Evolutionary conservation across 2,888 invertebrate genomes (phyloP), one percentile per base, ranked within the genome.

Genomic region (Acanthosepion pharaonis): DNA sequence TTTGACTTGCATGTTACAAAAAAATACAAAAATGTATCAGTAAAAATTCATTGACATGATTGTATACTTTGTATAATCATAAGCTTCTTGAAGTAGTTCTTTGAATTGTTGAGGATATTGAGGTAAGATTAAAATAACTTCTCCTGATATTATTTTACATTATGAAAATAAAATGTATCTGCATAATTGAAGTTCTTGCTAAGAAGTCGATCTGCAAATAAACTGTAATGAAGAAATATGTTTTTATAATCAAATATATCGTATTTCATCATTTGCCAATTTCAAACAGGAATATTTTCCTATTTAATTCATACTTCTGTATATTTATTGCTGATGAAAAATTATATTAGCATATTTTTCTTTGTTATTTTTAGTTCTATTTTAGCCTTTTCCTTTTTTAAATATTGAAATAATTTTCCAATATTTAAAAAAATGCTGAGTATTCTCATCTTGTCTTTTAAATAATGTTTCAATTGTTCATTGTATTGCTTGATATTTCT

Each of bases 31-130:
- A 78, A 78, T n/a, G 78, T 78, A 9, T n/a, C 28, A n/a, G 28
- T 78, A 78, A 78, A 78, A 78, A 78, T 78, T 78, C n/a, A n/a
- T n/a, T 78, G 78, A n/a, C 78, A 78, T n/a, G 78, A 78, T 78
- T 78, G 78, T 78, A 64, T 64, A 64, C 9, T 64, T 64, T 64
- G 64, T 64, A 78, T 78, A 78, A 78, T 78, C n/a, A 78, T 78
- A 78, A 78, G 78, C 78, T n/a, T 78, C n/a, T 78, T 78, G n/a
- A 78, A 78, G 78, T 78, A 8, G 78, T 78, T 78, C 78, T 78
- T 78, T 78, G 78, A n/a, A 78, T 78, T 78, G 78, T n/a, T 78
- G 78, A 78, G 9, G n/a, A 78, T 78, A 78, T 78, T 28, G n/a
- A n/a, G 78, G 78, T 78, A 78, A 78, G 78, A 78, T 78, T 78